These are phyloP conservation scores for Tolypeutes matacus DNA, from an alignment of 2,797 vertebrate species.

Conservation along the genomic window DNA sequence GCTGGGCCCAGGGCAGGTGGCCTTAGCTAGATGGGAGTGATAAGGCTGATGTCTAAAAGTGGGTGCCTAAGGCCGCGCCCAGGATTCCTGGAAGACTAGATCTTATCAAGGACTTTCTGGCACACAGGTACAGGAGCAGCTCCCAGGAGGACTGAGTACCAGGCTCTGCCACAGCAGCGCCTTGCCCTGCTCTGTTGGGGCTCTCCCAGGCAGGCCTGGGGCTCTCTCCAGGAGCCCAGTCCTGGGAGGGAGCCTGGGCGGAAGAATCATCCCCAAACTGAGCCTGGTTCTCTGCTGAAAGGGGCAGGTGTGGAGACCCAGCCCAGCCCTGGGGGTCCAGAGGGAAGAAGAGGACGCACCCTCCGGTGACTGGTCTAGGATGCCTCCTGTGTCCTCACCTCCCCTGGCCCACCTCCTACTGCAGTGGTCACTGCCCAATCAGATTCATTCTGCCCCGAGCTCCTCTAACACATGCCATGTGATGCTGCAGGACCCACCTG, in stretches of 20 bases:
- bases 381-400: too few relatives aligned
- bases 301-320: not conserved
- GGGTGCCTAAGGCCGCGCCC: not conserved
- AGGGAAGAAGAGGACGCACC: not conserved
- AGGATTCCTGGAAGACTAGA: slow-evolving; percentile 60
- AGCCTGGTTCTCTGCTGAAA: not conserved
- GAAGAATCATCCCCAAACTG: not conserved
- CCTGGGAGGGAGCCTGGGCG: not conserved
- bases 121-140: not conserved
- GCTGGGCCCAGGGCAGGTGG: not conserved
- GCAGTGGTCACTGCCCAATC: not conserved
- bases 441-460: not conserved
- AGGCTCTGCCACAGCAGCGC: rapidly evolving
- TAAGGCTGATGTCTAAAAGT: not conserved
- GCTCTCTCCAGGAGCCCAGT: rapidly evolving
- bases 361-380: not conserved
- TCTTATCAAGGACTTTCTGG: slow-evolving; percentile 58
- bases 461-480: not conserved
- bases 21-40: not conserved
- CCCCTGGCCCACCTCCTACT: not conserved
- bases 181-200: not conserved
- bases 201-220: rapidly evolving
- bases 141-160: not conserved
- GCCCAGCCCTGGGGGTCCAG: not conserved
- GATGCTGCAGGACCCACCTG: not conserved